phyloP scores from a whole-genome alignment of 2,888 invertebrate species.

The Brenthis daphne region DNA sequence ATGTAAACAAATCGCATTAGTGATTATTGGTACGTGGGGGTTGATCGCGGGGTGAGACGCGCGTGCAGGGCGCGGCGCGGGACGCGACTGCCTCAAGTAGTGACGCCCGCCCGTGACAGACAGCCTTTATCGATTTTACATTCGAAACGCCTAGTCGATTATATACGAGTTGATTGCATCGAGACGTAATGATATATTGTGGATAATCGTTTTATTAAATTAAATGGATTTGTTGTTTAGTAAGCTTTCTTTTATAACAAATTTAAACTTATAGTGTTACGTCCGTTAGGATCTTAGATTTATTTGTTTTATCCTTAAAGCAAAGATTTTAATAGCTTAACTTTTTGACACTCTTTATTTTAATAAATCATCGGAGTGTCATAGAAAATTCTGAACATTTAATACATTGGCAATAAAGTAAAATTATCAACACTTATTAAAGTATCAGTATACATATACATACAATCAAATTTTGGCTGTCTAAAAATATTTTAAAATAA shows the following conservation, averaged over 20 bases:
- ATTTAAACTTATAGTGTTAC: no score
- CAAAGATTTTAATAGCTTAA: no score
- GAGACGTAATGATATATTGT: not conserved
- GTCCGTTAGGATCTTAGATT: no score
- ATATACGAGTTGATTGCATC: conserved; percentile 25
- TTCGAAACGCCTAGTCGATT: conserved; percentile 25
- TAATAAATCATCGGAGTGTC: no score
- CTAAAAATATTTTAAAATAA: no score
- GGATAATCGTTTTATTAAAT: not conserved
- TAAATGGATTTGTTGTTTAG: not conserved
- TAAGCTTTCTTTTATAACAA: no score
- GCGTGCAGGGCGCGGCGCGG: conserved; percentile 61
- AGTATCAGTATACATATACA: no score
- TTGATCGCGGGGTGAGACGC: conserved; percentile 49
- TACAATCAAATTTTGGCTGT: no score
- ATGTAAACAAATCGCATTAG: conserved; percentile 59
- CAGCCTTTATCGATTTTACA: conserved; percentile 44
- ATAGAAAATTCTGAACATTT: no score
- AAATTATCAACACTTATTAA: not conserved
- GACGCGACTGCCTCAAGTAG: conserved; percentile 55
- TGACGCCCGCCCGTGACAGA: conserved; percentile 44
- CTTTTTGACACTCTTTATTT: no score
- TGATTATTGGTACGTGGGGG: conserved; percentile 44
- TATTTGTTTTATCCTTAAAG: no score
- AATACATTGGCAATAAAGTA: no score